Base-by-base conservation (phyloP, 2,888 invertebrate genomes). In the Clusia tigrina region DNA sequence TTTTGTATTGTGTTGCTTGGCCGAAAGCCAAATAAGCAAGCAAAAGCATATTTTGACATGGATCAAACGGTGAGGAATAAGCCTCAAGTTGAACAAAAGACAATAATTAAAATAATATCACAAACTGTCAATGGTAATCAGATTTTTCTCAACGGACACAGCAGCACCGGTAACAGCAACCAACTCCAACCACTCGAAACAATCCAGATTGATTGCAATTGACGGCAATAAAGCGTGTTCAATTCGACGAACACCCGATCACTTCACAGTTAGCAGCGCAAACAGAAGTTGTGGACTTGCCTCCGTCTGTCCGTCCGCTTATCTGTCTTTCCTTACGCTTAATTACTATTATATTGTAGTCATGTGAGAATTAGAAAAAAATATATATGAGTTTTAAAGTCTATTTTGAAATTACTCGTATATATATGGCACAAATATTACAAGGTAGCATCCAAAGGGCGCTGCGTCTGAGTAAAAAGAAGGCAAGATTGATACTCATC, bases 91-190 rank as follows among this genome's bases (percentile, higher is more conserved):
- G 62, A 59, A 54, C 46, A 38, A 18, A 62, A 67, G 62, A 3
- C 22, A 46, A 17, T 10, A 22, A 58, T 24, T n/a, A n/a, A n/a
- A 58, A 56, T 55, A 46, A 59, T 59, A 63, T 56, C 24, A 38
- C 25, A 56, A 63, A 66, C 67, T 72, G 69, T 67, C 71, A 74
- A 70, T 74, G n/a, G n/a, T 76, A 76, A 78, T 78, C 74, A 77
- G 78, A 77, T 77, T 77, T 72, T 65, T 71, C 26, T 20, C 22
- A 53, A 53, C 38, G 24, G 69, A 65, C 69, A 67, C 70, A 70
- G 69, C 48, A 55, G 53, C 52, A 57, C 52, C 17, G 17, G 17
- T 17, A 55, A 59, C 51, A 38, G 59, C 55, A 58, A 54, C 55
- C n/a, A 38, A 32, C 22, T 38, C 22, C 52, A 46, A 48, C 60